Conservation (phyloP, 1,140 invertebrate species). For the Wasmannia auropunctata region DNA sequence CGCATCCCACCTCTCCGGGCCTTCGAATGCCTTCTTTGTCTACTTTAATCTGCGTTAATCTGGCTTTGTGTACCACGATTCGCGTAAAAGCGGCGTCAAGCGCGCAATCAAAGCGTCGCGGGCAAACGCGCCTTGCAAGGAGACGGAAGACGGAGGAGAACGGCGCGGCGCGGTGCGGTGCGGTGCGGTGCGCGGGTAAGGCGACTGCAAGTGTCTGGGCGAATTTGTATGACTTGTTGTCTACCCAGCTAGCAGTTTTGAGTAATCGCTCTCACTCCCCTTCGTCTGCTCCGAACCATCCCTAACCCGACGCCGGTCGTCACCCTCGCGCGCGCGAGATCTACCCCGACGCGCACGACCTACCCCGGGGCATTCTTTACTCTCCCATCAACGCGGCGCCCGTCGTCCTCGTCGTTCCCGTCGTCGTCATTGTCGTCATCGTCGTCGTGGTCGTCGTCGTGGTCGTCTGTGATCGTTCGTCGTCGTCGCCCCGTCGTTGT, state of each 20-base stretch:
- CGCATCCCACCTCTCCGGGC: background rate
- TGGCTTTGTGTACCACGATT: conserved; percentile 24
- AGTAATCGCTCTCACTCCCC: conserved; percentile 45
- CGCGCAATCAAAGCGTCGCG: conserved; percentile 42
- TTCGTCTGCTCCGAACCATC: background rate
- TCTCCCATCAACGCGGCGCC: conserved; percentile 46
- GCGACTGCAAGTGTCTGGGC: conserved; percentile 33
- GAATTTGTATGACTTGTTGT: conserved; percentile 54
- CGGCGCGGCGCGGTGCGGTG: too few relatives aligned
- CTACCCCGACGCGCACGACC: conserved; percentile 19
- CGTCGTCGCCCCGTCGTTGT: background rate
- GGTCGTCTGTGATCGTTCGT: background rate
- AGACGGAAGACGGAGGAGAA: background rate
- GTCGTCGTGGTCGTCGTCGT: background rate
- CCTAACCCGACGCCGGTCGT: conserved; percentile 31
- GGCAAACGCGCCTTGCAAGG: background rate
- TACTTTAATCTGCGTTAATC: conserved; percentile 31
- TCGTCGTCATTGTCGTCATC: background rate
- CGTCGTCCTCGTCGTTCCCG: background rate
- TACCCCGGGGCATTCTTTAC: conserved; percentile 45
- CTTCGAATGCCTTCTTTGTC: background rate
- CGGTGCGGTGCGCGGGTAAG: too few relatives aligned
- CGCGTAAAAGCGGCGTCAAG: conserved; percentile 11
- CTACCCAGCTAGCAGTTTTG: conserved; percentile 50
- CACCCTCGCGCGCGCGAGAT: conserved; percentile 29